Evolutionary conservation across 2,888 invertebrate genomes (phyloP).

Genomic region (Galeopsomyia nigrocyanea): DNA sequence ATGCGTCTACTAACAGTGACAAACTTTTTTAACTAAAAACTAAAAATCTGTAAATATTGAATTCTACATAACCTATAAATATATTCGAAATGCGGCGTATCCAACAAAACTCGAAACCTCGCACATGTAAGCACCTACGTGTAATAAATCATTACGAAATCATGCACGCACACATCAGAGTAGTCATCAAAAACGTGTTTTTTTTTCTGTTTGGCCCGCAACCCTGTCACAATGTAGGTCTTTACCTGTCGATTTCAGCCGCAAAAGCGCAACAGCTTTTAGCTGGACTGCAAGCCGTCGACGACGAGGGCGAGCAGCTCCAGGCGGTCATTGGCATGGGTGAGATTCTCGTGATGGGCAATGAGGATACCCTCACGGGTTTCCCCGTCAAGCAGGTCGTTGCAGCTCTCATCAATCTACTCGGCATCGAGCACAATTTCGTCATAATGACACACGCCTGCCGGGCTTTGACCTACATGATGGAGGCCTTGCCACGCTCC

Average conservation of each 20-base stretch:
- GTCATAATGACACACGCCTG: constrained; percentile 99
- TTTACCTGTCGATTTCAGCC: constrained; percentile 69
- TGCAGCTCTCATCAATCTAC: constrained; percentile 90
- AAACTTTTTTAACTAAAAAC: no score
- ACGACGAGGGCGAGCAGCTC: constrained; percentile 95
- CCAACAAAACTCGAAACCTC: neutral
- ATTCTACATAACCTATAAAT: no score
- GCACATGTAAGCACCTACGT: constrained; percentile 7
- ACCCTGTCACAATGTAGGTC: constrained; percentile 42
- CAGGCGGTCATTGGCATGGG: constrained; percentile 99
- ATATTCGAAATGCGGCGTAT: no score
- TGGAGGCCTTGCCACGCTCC: constrained; percentile 97
- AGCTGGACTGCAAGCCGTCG: constrained; percentile 91
- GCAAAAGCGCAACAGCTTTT: constrained; percentile 95
- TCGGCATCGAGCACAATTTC: constrained; percentile 98
- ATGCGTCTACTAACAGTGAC: no score
- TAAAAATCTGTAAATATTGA: no score
- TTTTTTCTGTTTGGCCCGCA: constrained; percentile 32
- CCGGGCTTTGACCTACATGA: constrained; percentile 98
- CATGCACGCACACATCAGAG: neutral
- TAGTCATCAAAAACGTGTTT: constrained; percentile 13
- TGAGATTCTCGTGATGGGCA: constrained; percentile 98
- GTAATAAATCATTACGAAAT: neutral
- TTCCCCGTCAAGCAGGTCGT: constrained; percentile 98
- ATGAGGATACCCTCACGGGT: constrained; percentile 98